Base-by-base conservation (phyloP, 2,888 invertebrate genomes). In the Junonia oenone region DNA sequence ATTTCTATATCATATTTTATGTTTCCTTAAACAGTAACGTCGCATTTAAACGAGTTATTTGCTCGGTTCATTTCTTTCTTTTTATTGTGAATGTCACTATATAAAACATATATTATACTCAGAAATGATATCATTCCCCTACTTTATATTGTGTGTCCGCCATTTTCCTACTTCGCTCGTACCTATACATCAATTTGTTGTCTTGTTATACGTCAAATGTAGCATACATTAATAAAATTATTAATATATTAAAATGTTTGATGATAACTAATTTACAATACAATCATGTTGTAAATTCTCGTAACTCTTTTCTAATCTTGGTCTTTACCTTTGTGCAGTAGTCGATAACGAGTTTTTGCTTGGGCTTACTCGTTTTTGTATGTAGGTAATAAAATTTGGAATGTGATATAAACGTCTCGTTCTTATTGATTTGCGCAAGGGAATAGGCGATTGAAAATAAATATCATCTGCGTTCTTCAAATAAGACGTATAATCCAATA, bases 31-130 rank as follows among this genome's bases (percentile, higher is more conserved):
- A 40, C 11, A 40, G n/a, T 26, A 14, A 14, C 48, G 48, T 26
- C 9, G 47, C 56, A 55, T 58, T 60, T 66, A 65, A 68, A 67
- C 62, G 66, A 66, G 61, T 63, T 67, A 67, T 61, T 65, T 63
- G 37, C 55, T 62, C 37, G 56, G 38, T 55, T 54, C 48, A 45
- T 31, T 56, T 43, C 58, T 38, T 55, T 43, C 57, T 35, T 51
- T 61, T 63, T 55, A 61, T 51, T 57, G 58, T 60, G 46, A 58
- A 61, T 57, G 51, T 61, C n/a, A n/a, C n/a, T n/a, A 54, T 63
- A 62, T 60, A 52, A 11, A 15, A 19, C 17, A 19, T 55, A 55
- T 63, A 63, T 64, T 67, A 65, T 68, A 63, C 64, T 63, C 60
- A 62, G 64, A 68, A 68, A 64, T 60, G 61, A 66, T 60, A 69